phyloP scores from a whole-genome alignment of 2,888 invertebrate species.

The Synanthedon vespiformis region DNA sequence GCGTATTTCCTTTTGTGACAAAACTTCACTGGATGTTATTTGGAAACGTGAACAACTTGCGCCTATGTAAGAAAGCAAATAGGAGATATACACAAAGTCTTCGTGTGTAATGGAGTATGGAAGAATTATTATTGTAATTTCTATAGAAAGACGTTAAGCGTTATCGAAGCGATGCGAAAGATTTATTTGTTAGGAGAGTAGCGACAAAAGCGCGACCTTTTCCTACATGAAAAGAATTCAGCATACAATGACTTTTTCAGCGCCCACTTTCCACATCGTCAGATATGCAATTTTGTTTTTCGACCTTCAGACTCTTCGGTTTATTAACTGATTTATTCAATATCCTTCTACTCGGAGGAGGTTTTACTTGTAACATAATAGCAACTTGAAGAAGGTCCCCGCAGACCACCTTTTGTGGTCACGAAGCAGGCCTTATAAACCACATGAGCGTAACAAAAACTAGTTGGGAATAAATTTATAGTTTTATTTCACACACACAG shows the following conservation, averaged over 20 bases:
- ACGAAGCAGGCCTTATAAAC: no score
- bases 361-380: no score
- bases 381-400: no score
- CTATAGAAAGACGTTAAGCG: constrained; percentile 25
- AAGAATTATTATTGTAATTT: constrained; percentile 46
- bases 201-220: constrained; percentile 6
- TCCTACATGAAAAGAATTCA: not conserved
- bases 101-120: constrained; percentile 39
- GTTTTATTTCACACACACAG: no score
- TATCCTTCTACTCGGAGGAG: not conserved
- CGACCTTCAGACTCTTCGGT: not conserved
- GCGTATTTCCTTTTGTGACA: not conserved
- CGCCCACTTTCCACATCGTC: not conserved
- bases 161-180: constrained; percentile 21
- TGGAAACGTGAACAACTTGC: no score
- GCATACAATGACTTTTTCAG: not conserved
- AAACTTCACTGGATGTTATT: not conserved
- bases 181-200: constrained; percentile 21
- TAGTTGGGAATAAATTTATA: no score
- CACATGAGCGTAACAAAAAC: no score
- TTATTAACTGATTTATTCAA: not conserved
- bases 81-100: constrained; percentile 19
- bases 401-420: no score
- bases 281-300: not conserved
- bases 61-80: not conserved